phyloP scores from a whole-genome alignment of 2,113 vertebrate species.

The Enhydra lutris region DNA sequence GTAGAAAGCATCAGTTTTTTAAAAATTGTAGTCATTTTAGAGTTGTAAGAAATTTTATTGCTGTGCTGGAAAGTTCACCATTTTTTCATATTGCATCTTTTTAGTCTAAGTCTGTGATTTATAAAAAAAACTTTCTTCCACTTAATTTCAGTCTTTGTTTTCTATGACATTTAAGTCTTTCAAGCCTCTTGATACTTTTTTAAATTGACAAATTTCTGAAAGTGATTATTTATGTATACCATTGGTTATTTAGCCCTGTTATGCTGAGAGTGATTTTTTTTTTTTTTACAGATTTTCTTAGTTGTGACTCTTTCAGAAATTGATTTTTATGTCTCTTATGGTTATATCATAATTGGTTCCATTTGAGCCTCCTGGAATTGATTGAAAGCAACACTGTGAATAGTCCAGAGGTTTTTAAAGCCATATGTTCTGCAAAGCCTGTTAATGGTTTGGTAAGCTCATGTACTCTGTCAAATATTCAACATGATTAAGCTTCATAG shows the following conservation, averaged over 20 bases:
- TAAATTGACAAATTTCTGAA: conserved; percentile 21
- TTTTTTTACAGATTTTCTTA: neutral
- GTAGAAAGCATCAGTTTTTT: neutral
- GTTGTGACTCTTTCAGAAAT: neutral
- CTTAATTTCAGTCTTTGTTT: neutral
- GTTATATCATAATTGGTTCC: neutral
- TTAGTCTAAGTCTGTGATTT: neutral
- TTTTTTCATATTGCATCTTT: conserved; percentile 21
- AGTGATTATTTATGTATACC: neutral
- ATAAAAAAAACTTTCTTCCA: neutral
- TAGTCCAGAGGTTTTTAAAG: conserved; percentile 37
- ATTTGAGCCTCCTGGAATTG: neutral
- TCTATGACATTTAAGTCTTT: neutral
- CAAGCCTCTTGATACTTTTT: neutral
- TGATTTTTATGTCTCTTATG: conserved; percentile 17
- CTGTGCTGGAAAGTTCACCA: neutral
- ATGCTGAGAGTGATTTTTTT: neutral
- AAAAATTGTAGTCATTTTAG: neutral
- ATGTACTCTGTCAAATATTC: neutral
- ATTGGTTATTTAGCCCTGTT: neutral
- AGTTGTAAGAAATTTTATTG: neutral
- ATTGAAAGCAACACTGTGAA: neutral
- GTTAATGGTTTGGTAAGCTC: neutral
- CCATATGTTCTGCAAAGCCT: neutral
- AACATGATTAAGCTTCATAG: neutral